These are phyloP conservation scores for Thinocorus orbignyianus DNA, from an alignment of 2,113 vertebrate species.

Conservation along the genomic window DNA sequence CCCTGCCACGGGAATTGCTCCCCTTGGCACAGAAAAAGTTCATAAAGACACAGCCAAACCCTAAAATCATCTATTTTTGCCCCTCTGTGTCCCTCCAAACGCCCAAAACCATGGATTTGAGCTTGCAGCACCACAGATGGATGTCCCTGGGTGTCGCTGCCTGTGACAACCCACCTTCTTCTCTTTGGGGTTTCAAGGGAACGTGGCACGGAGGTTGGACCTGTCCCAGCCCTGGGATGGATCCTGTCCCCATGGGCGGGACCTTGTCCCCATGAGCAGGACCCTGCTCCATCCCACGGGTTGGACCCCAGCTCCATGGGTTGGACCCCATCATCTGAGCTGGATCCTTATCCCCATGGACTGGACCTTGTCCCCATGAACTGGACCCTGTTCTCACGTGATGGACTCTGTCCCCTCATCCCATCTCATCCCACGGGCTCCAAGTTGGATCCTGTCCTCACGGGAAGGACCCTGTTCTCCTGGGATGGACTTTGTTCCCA, in stretches of 20 bases:
- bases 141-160: neutral
- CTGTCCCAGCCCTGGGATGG: neutral
- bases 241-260: neutral
- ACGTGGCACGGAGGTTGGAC: fast-evolving
- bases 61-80: fast-evolving
- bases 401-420: too few relatives aligned
- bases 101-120: fast-evolving
- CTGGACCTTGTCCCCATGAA: neutral
- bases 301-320: neutral
- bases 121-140: neutral
- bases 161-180: neutral
- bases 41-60: neutral
- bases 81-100: neutral
- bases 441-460: too few relatives aligned
- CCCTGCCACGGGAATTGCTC: neutral
- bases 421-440: too few relatives aligned
- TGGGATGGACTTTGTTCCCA: too few relatives aligned
- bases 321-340: too few relatives aligned
- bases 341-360: neutral
- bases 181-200: neutral
- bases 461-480: too few relatives aligned
- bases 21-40: neutral
- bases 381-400: neutral
- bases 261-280: neutral
- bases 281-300: neutral